Percentiles rank a stretch among this genome's conserved stretches.
phyloP scores from a whole-genome alignment of 2,888 invertebrate species.

The Eristalis arbustorum region DNA sequence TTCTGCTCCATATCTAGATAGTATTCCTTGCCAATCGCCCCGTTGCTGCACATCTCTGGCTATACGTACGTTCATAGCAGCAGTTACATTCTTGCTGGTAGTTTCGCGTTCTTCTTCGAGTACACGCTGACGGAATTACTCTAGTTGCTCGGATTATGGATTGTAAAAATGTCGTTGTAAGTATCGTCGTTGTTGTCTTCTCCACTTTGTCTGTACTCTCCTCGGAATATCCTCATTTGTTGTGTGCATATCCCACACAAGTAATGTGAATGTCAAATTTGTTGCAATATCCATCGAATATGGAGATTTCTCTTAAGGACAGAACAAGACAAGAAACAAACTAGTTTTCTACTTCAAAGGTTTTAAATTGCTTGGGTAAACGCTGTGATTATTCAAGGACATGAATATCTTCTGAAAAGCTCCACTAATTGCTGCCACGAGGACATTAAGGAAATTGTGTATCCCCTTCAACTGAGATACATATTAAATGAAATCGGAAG shows the following conservation, averaged over 20 bases:
- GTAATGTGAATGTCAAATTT: slow-evolving; percentile 16
- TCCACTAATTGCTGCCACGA: slow-evolving; percentile 23
- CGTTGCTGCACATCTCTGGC: neutral
- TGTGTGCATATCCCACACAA: slow-evolving; percentile 7
- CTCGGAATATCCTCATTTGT: neutral
- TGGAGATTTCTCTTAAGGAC: neutral
- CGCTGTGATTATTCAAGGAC: slow-evolving; percentile 31
- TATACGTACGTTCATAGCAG: neutral
- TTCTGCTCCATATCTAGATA: neutral
- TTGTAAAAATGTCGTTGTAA: slow-evolving; percentile 45
- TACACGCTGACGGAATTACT: slow-evolving; percentile 28
- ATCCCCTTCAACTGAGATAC: neutral
- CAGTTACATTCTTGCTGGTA: neutral
- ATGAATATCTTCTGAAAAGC: neutral
- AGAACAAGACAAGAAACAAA: neutral
- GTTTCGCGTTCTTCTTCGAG: neutral
- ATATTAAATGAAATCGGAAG: neutral
- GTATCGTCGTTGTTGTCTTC: neutral
- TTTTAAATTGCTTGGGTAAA: slow-evolving; percentile 21
- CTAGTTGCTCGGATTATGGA: slow-evolving; percentile 47
- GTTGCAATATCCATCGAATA: slow-evolving; percentile 36
- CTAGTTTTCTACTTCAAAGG: neutral
- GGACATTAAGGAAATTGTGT: neutral
- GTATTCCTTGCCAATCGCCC: neutral
- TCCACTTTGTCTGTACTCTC: neutral